Base-by-base conservation (phyloP, 2,888 invertebrate genomes). In the Dolichopus griseipennis region DNA sequence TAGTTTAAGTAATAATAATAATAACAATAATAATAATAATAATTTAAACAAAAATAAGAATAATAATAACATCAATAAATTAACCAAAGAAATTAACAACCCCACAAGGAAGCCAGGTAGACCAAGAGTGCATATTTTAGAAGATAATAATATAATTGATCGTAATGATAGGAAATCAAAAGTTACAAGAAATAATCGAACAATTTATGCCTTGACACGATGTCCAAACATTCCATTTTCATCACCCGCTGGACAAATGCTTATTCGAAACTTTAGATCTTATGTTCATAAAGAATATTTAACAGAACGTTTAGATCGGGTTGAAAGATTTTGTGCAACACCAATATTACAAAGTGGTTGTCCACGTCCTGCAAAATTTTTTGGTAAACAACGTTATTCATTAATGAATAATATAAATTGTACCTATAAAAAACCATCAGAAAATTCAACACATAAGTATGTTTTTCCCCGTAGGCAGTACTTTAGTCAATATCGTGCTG, bases 141-240 rank as follows among this genome's bases (percentile, higher is more conserved):
- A 9, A 2, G 52, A 52, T 52, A 52, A 43, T 12, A n/a, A 27
- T 27, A 18, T 52, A 18, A 52, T 52, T 52, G 52, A 52, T n/a
- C n/a, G 6, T 52, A 1, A n/a, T 15, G 52, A 52, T 18, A 52
- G n/a, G 61, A 64, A 66, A 64, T 62, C 71, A 61, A 71, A 72
- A 70, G 65, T 71, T 67, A 64, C 80, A 18, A 75, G 83, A 61
- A 79, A 84, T 64, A 81, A 82, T 72, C 80, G 84, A 64, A 78
- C 81, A 21, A 78, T 82, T 10, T 78, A 78, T 72, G 82, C 82
- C 41, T 77, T 84, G 18, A 78, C 82, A 33, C 78, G 83, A 68
- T 84, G 82, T 72, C 79, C 83, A 18, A 78, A 81, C 65, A 84
- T 85, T 70, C 84, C 85, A 4, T 79, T 85, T 68, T 84, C 85